Base-by-base conservation (phyloP, 2,113 vertebrate species). In the Zosterops hypoxanthus region DNA sequence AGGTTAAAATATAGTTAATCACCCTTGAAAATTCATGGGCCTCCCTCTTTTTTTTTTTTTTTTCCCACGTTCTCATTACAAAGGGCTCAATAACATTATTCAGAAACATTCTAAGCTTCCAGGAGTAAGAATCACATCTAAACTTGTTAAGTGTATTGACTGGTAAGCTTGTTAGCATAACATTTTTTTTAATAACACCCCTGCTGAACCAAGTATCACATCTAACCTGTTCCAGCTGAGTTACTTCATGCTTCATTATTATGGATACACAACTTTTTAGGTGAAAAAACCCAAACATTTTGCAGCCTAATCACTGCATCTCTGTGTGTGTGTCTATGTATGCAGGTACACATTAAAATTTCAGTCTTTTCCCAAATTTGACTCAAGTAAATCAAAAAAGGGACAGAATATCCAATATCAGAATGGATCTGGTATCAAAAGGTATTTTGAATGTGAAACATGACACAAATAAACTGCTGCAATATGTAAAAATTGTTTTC, bases 111-210 rank as follows among this genome's bases (percentile, higher is more conserved):
- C 64, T 63, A 69, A 90, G 20, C 25, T 50, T 70, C 47, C 44
- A 70, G 68, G 56, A 88, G 47, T 52, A 94, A 78, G 72, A 79
- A 59, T 50, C 60, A 78, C 36, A 77, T 64, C 47, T 78, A 64
- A 78, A 84, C 49, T 84, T 59, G 16, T 50, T 88, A 44, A 83
- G 15, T 22, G 25, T 61, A 77, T 8, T 34, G 39, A 83, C 46
- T 14, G 79, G 6, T 3, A 79, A 65, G 28, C 29, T 63, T 55
- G 21, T 25, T 90, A 44, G 52, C 13, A 2, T 33, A 56, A 83
- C 42, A 49, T 75, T 84, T 86, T 59, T 34, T 65, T 80, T 69
- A 65, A 25, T 33, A 73, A 71, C 33, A 24, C 20, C 22, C 50
- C n/a, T 80, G 60, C 29, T 78, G 42, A 82, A 86, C 85, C 2